Percentiles rank a stretch among this genome's conserved stretches.
Conservation (phyloP, 2,113 vertebrate genomes). For the Eudyptes chrysolophus region DNA sequence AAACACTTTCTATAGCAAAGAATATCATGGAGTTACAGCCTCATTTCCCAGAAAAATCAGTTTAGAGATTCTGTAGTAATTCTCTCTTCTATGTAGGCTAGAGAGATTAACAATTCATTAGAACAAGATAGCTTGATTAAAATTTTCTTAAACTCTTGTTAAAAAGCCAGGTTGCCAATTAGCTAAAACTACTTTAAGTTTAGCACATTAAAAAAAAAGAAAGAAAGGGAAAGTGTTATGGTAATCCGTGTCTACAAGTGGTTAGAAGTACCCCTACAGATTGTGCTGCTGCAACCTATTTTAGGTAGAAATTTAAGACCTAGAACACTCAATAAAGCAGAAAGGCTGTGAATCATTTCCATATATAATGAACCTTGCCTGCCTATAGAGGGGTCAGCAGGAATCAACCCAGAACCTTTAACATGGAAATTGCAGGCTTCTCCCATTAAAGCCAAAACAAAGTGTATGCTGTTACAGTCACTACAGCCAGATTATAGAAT, state of each 20-base stretch:
- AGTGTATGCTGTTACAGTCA: background rate
- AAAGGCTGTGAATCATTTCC: background rate
- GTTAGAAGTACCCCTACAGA: background rate
- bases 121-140: background rate
- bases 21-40: background rate
- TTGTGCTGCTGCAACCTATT: background rate
- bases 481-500: background rate
- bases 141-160: background rate
- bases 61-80: background rate
- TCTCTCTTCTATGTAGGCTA: background rate
- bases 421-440: background rate
- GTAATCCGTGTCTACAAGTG: background rate
- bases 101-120: background rate
- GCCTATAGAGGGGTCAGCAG: background rate
- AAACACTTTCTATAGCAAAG: background rate
- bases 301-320: background rate
- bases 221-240: background rate
- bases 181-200: background rate
- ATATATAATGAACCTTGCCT: background rate
- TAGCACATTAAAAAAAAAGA: background rate
- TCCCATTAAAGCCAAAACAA: background rate
- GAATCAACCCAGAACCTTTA: background rate
- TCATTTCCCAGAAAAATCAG: background rate
- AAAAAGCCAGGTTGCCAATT: background rate
- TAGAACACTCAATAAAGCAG: background rate